Conservation (phyloP, 2,113 vertebrate species). For the Xiphias gladius region DNA sequence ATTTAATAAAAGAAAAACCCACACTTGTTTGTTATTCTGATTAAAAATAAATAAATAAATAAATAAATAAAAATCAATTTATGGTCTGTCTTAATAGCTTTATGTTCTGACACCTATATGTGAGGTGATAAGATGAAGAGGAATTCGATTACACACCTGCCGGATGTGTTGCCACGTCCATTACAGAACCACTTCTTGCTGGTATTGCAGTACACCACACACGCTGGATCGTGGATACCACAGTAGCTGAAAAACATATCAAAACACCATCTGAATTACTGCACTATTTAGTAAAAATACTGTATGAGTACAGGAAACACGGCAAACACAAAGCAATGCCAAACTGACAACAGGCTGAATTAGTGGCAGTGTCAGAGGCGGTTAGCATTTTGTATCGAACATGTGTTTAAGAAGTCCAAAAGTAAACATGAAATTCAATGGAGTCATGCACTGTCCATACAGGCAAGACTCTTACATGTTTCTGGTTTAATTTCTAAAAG, state of each 20-base stretch:
- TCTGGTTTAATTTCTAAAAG: too few species aligned
- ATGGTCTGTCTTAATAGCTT: not conserved
- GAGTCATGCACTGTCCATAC: too few species aligned
- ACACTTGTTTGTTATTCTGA: not conserved
- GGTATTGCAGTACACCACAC: constrained; percentile 99
- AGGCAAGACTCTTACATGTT: too few species aligned
- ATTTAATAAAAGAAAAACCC: not conserved
- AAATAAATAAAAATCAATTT: not conserved
- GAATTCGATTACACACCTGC: constrained; percentile 86
- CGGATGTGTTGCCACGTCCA: constrained; percentile 97
- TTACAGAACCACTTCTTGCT: constrained; percentile 99
- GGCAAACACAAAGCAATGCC: too few species aligned
- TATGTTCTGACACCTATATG: not conserved
- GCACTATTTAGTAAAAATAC: not conserved
- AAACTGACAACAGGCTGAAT: too few species aligned
- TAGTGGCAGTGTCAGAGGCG: too few species aligned
- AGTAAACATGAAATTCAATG: too few species aligned
- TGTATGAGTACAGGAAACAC: not conserved
- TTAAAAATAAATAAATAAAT: too few species aligned
- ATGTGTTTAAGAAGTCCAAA: too few species aligned
- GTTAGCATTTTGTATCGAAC: too few species aligned
- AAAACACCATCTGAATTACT: not conserved
- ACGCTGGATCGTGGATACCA: constrained; percentile 97
- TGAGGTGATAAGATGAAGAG: not conserved
- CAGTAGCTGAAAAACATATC: constrained; percentile 89